Base-by-base conservation (phyloP, 1,140 invertebrate species). In the Theocolax elegans region DNA sequence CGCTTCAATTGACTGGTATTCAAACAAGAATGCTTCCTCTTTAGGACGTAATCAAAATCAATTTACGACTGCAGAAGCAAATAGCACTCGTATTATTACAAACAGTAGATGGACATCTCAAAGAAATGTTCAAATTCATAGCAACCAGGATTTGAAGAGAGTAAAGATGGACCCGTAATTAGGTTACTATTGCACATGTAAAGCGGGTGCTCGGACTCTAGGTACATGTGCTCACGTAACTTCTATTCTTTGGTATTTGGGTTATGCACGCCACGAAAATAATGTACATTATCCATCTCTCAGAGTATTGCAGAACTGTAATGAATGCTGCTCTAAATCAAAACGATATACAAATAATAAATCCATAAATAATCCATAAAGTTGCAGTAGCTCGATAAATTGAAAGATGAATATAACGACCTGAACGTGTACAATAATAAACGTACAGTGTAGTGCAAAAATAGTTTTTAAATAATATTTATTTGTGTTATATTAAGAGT, bases 71-170 rank as follows among this genome's bases (percentile, higher is more conserved):
- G 60, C 68, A 60, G 35, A 65, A 0, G 71, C 53, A 4, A 72
- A 72, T 27, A 1, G 25, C 2, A 49, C 53, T 12, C 19, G 67
- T n/a, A n/a, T 69, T 12, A 49, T 73, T 1, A 69, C 67, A 2
- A 73, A 73, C 60, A 58, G n/a, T n/a, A 69, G 67, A 46, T 73
- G 67, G 72, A 3, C 67, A 73, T 27, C 17, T 73, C 1, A 66
- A 38, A 31, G 53, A 17, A 3, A 54, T 66, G 12, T 66, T 66
- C 12, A 35, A 60, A 13, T 70, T 69, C 31, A 49, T 69, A n/a
- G 10, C 27, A 60, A 10, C 56, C 62, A 8, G 23, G 38, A 49
- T 42, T 3, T 25, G 23, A 6, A 12, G 49, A 51, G 25, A 21
- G 17, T 23, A 6, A 3, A 46, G 12, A 27, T 13, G 17, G 25